phyloP scores from a whole-genome alignment of 2,888 invertebrate species.

The Lacanobia wlatinum region DNA sequence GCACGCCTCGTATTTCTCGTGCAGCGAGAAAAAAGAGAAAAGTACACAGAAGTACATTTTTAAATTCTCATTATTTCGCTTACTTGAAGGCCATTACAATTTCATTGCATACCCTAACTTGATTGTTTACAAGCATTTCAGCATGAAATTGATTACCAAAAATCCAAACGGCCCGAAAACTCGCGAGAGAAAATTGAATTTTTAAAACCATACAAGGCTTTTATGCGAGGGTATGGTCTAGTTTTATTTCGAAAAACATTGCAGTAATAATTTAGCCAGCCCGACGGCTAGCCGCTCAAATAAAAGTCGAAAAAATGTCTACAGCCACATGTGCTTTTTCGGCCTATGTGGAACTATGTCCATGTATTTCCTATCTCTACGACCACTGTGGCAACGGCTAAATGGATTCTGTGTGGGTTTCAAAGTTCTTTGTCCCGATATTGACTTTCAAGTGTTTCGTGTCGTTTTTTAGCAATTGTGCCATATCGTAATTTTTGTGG shows the following conservation, averaged over 20 bases:
- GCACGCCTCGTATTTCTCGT: slow-evolving; percentile 58
- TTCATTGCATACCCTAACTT: slow-evolving; percentile 61
- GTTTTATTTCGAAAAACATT: slow-evolving; percentile 76
- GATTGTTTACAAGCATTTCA: slow-evolving; percentile 71
- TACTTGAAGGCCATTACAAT: slow-evolving; percentile 68
- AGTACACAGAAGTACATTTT: slow-evolving; percentile 70
- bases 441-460: slow-evolving; percentile 70
- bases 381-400: slow-evolving; percentile 67
- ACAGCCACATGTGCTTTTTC: slow-evolving; percentile 60
- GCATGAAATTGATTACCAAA: slow-evolving; percentile 73
- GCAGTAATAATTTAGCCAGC: slow-evolving; percentile 76
- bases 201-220: slow-evolving; percentile 75
- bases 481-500: slow-evolving; percentile 40
- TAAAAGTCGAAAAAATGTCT: slow-evolving; percentile 64
- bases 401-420: slow-evolving; percentile 76
- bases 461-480: slow-evolving; percentile 60
- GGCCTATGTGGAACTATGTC: slow-evolving; percentile 53
- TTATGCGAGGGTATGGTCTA: slow-evolving; percentile 67
- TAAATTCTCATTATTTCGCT: slow-evolving; percentile 76
- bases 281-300: slow-evolving; percentile 61
- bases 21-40: slow-evolving; percentile 56
- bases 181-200: slow-evolving; percentile 75
- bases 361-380: slow-evolving; percentile 65
- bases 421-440: slow-evolving; percentile 72
- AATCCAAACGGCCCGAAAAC: slow-evolving; percentile 67